phyloP scores from a whole-genome alignment of 1,140 invertebrate species.

The Drosophila pandora region DNA sequence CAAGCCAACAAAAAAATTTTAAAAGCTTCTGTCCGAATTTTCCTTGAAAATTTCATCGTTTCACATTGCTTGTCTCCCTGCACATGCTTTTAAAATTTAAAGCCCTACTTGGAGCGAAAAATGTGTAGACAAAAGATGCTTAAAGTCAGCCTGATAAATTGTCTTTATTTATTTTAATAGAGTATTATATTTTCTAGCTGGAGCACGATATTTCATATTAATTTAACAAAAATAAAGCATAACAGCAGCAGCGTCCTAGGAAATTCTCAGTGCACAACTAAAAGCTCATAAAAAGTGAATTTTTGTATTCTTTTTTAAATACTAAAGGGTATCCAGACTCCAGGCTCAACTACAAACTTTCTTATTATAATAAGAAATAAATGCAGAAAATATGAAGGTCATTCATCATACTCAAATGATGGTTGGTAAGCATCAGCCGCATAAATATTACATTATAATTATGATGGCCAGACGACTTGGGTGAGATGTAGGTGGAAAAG shows the following conservation, averaged over 20 bases:
- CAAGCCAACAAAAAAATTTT: not conserved
- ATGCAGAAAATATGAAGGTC: slow-evolving; percentile 40
- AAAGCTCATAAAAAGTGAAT: no score
- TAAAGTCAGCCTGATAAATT: not conserved
- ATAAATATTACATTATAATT: slow-evolving; percentile 71
- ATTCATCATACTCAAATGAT: slow-evolving; percentile 69
- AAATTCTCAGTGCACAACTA: no score
- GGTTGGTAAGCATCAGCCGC: slow-evolving; percentile 20
- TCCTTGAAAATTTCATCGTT: not conserved
- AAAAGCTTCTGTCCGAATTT: not conserved
- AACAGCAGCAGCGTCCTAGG: no score
- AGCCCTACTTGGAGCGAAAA: not conserved
- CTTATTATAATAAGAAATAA: not conserved
- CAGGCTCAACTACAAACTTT: not conserved
- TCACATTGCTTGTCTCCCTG: not conserved
- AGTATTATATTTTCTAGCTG: not conserved
- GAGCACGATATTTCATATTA: no score
- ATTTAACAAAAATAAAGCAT: no score
- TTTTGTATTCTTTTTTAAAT: not conserved
- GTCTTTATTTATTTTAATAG: not conserved
- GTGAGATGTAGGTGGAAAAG: slow-evolving; percentile 32
- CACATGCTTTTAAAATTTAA: not conserved
- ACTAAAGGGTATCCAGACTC: not conserved
- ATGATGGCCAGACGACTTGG: slow-evolving; percentile 55
- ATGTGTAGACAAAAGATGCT: not conserved